phyloP scores from a whole-genome alignment of 1,140 invertebrate species.

The Cherax destructor region DNA sequence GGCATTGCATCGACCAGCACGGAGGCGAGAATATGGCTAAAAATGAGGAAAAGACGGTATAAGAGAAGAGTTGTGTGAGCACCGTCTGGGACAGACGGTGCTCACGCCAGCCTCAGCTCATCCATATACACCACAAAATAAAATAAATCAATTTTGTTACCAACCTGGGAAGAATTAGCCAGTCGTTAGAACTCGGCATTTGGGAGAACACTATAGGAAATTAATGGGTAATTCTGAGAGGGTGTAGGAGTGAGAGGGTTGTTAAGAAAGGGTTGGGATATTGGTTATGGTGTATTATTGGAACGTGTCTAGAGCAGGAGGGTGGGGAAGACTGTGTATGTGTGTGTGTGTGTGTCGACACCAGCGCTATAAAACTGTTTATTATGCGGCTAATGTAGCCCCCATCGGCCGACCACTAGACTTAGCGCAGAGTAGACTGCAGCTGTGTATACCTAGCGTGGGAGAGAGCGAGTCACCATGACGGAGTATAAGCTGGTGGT shows the following conservation, averaged over 20 bases:
- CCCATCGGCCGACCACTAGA: slow-evolving; percentile 33
- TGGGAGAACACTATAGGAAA: too few relatives aligned
- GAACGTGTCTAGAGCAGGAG: slow-evolving; percentile 25
- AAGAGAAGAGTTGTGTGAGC: background rate
- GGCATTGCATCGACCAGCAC: background rate
- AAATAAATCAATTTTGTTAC: background rate
- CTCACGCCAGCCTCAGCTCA: background rate
- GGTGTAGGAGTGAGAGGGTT: background rate
- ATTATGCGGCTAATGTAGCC: slow-evolving; percentile 56
- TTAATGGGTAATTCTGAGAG: background rate
- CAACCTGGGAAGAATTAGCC: too few relatives aligned
- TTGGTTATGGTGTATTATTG: background rate
- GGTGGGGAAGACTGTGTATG: slow-evolving; percentile 7
- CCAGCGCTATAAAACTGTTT: background rate
- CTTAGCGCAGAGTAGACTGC: slow-evolving; percentile 12
- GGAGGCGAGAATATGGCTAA: background rate
- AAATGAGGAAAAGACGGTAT: background rate
- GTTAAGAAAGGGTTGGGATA: background rate
- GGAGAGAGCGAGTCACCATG: slow-evolving; percentile 24
- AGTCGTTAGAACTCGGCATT: too few relatives aligned
- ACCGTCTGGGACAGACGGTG: background rate
- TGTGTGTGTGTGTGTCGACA: slow-evolving; percentile 16
- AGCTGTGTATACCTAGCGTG: background rate
- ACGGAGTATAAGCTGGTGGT: slow-evolving; percentile 70
- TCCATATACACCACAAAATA: background rate